Percentiles rank a stretch among this genome's conserved stretches.
Conservation (phyloP, 1,140 invertebrate species). For the Trichomalopsis sarcophagae region DNA sequence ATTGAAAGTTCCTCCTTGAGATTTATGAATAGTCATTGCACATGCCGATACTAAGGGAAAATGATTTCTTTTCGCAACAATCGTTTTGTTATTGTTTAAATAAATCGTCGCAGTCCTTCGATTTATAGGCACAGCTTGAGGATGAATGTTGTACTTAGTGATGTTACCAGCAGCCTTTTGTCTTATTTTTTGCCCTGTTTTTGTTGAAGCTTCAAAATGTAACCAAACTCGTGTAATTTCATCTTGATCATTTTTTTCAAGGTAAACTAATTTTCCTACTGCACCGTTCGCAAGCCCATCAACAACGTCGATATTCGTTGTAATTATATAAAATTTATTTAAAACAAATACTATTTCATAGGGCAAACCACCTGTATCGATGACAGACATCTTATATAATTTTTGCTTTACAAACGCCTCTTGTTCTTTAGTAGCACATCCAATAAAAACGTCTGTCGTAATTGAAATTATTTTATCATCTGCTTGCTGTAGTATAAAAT, state of each 20-base stretch:
- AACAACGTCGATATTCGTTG: conserved; percentile 65
- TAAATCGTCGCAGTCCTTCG: conserved; percentile 60
- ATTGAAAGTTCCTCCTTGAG: conserved; percentile 52
- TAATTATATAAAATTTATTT: conserved; percentile 63
- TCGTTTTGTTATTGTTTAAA: conserved; percentile 60
- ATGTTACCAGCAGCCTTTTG: conserved; percentile 53
- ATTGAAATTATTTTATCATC: conserved; percentile 57
- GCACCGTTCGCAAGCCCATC: conserved; percentile 68
- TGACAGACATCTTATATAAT: conserved; percentile 63
- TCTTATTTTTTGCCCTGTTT: conserved; percentile 53
- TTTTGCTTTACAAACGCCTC: conserved; percentile 55
- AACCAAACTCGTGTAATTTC: conserved; percentile 54
- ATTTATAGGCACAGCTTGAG: conserved; percentile 50
- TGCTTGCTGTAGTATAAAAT: conserved; percentile 53
- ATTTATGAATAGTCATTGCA: conserved; percentile 60
- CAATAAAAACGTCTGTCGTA: conserved; percentile 55
- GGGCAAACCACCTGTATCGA: conserved; percentile 65
- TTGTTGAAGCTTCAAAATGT: conserved; percentile 46
- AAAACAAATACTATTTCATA: conserved; percentile 63
- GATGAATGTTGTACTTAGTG: conserved; percentile 43
- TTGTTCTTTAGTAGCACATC: conserved; percentile 53
- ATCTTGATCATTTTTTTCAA: conserved; percentile 59
- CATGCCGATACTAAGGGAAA: conserved; percentile 60
- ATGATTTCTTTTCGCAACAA: conserved; percentile 61
- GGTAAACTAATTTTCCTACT: conserved; percentile 61